Conservation (phyloP, 2,113 vertebrate species). For the Rhipidura dahli region DNA sequence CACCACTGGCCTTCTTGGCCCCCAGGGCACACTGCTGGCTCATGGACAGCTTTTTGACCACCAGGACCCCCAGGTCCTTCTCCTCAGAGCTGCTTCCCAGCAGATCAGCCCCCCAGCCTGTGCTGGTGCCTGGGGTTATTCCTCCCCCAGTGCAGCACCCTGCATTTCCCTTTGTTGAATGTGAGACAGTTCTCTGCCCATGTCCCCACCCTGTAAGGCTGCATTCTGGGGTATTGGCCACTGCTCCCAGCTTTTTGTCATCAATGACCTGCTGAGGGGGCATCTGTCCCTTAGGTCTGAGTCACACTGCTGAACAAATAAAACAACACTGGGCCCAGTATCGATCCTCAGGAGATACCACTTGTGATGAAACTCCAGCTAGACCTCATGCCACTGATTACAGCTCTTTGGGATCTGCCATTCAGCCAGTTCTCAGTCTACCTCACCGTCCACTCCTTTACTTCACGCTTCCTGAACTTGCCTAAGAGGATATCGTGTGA, state of each 20-base stretch:
- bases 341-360: background rate
- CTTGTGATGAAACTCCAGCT: background rate
- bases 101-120: background rate
- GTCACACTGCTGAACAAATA: background rate
- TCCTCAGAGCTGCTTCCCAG: background rate
- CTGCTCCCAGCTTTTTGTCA: background rate
- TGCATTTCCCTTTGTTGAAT: background rate
- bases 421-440: background rate
- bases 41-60: background rate
- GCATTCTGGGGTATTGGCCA: too few species aligned
- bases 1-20: background rate
- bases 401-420: background rate
- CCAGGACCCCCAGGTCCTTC: background rate
- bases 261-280: background rate
- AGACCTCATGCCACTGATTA: background rate
- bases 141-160: background rate
- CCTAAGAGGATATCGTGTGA: background rate
- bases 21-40: background rate
- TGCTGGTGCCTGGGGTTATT: background rate
- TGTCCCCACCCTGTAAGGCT: background rate
- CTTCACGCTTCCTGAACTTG: accelerated
- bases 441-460: background rate
- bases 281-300: background rate
- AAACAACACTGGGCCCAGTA: too few species aligned
- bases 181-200: background rate